Percentiles rank a stretch among this genome's conserved stretches.
phyloP scores from a whole-genome alignment of 2,888 invertebrate species.

The Lordiphosa fenestrarum region DNA sequence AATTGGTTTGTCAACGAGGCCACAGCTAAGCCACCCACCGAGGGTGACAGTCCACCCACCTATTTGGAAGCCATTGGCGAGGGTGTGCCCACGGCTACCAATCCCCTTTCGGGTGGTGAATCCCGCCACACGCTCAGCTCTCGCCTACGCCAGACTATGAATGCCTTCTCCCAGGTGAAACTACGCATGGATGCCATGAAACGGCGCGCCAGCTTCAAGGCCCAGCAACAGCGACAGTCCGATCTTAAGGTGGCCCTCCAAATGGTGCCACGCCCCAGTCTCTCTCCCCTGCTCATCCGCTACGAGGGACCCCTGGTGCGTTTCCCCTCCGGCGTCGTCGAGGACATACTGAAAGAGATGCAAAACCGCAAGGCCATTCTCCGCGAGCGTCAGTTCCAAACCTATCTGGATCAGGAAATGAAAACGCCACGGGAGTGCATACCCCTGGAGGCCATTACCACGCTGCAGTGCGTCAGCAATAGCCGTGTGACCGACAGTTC shows the following conservation, averaged over 20 bases:
- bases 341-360: constrained; percentile 88
- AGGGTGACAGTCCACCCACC: constrained; percentile 78
- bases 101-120: not conserved
- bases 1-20: constrained; percentile 77
- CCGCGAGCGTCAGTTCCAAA: constrained; percentile 86
- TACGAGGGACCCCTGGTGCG: constrained; percentile 79
- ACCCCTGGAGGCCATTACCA: constrained; percentile 83
- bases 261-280: constrained; percentile 79
- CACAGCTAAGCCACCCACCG: constrained; percentile 46
- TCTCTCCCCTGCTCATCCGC: constrained; percentile 77
- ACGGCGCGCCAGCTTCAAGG: constrained; percentile 77
- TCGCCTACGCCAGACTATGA: constrained; percentile 72
- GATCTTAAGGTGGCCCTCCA: constrained; percentile 77
- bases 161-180: constrained; percentile 77
- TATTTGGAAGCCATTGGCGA: constrained; percentile 78
- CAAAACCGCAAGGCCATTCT: constrained; percentile 87
- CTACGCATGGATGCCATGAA: constrained; percentile 78
- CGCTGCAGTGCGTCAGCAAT: constrained; percentile 80
- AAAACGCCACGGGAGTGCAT: constrained; percentile 86
- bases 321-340: constrained; percentile 83
- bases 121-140: constrained; percentile 50
- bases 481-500: constrained; percentile 80
- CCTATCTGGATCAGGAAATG: constrained; percentile 87
- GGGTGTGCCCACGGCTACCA: not conserved
- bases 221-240: constrained; percentile 53